These are phyloP conservation scores for Antennarius striatus DNA, from an alignment of 2,113 vertebrate species.

Conservation along the genomic window DNA sequence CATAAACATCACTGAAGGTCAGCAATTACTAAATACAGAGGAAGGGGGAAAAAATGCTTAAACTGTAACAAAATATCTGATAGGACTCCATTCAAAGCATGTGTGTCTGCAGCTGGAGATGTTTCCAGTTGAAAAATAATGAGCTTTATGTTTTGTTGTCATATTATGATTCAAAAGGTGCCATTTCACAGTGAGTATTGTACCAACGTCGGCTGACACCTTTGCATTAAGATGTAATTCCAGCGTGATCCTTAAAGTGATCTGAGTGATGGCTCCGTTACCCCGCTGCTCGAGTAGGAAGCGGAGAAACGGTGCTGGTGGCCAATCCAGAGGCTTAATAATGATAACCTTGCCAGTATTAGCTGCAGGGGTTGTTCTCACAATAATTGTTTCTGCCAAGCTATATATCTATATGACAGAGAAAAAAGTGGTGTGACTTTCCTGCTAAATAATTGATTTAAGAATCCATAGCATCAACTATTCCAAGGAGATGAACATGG, in stretches of 20 bases:
- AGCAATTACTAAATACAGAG: conserved; percentile 20
- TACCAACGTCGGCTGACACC: conserved; percentile 50
- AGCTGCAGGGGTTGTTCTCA: conserved; percentile 84
- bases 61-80: too few species aligned
- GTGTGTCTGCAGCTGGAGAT: conserved; percentile 7
- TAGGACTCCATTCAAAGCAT: not conserved
- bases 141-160: conserved; percentile 33
- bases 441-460: conserved; percentile 89
- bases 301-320: conserved; percentile 50
- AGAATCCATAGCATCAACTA: conserved; percentile 46
- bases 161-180: conserved; percentile 45
- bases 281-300: conserved; percentile 69
- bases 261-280: conserved; percentile 62
- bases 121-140: conserved; percentile 39
- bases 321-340: conserved; percentile 68
- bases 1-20: conserved; percentile 17
- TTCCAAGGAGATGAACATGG: conserved; percentile 41
- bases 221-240: conserved; percentile 57
- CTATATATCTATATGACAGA: conserved; percentile 90
- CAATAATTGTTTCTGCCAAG: conserved; percentile 91
- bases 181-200: conserved; percentile 31
- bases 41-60: conserved; percentile 3
- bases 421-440: conserved; percentile 84
- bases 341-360: conserved; percentile 72
- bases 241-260: conserved; percentile 57